Conservation (phyloP, 2,888 invertebrate genomes). For the Macrophya annulata region DNA sequence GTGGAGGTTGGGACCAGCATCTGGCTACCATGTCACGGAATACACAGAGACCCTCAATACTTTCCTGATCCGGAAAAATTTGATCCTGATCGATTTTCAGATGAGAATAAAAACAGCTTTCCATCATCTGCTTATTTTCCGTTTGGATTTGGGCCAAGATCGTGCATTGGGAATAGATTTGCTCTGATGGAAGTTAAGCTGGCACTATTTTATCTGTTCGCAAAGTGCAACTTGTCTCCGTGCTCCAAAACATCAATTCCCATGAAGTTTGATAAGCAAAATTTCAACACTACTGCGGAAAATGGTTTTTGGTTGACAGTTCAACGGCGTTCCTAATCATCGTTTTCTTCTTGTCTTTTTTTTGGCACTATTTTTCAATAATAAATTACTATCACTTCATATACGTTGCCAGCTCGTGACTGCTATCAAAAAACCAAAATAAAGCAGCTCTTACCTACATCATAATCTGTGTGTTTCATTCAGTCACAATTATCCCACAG, state of each 20-base stretch:
- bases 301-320: conserved; percentile 68
- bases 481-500: no score
- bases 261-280: conserved; percentile 59
- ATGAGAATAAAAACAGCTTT: conserved; percentile 71
- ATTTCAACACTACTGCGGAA: conserved; percentile 61
- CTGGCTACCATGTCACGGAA: conserved; percentile 72
- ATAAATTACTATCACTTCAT: background rate
- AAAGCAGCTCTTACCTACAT: no score
- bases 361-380: background rate
- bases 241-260: conserved; percentile 65
- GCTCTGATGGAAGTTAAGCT: conserved; percentile 71
- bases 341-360: background rate
- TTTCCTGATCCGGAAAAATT: conserved; percentile 77
- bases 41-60: conserved; percentile 76
- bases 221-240: conserved; percentile 63
- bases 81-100: conserved; percentile 77
- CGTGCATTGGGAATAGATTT: conserved; percentile 77
- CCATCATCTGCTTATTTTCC: conserved; percentile 64
- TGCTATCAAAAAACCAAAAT: no score
- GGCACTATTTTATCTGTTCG: conserved; percentile 65
- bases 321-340: conserved; percentile 12
- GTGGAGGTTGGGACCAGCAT: conserved; percentile 72
- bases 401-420: background rate
- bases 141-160: conserved; percentile 71
- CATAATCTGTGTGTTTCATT: no score